Evolutionary conservation across 2,888 invertebrate species (phyloP), one percentile per base, ranked within the genome.

Genomic region (Ormyrus thymus): DNA sequence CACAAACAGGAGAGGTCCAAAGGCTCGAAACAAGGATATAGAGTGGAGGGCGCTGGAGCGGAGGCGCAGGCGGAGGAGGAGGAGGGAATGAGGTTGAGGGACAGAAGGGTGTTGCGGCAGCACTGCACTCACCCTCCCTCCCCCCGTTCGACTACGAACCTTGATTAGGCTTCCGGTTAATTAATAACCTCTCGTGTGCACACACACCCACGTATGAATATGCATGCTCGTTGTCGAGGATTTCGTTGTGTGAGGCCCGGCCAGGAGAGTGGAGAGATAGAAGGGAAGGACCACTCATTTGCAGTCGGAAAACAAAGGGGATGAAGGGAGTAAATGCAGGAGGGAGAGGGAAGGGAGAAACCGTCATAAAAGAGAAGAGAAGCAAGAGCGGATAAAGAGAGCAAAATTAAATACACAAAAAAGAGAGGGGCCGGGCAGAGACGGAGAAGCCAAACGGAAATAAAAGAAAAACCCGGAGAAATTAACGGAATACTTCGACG

Each of bases 151-250:
- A 85, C 86, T 86, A 84, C 87, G 85, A 87, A 86, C 90, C 91
- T 91, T 91, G 91, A 92, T 92, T 91, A 91, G 91, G 90, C 91
- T 91, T 91, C 91, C 91, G 91, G 91, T 91, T 91, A 91, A 92
- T 92, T 92, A 92, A 92, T 91, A 91, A 91, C 91, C 91, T 90
- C 90, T 90, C 89, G 86, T 87, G 87, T 88, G 87, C 87, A 87
- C 87, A 88, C 87, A 88, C 88, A 85, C 85, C 81, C 83, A 82
- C 84, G 84, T 86, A 89, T 89, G 89, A 89, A 89, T 89, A 89
- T 89, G 89, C 88, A 89, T 89, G 87, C 85, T 85, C 85, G 85
- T 86, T 86, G 87, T 86, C 86, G 87, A 85, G 84, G 86, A 88
- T 86, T 87, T 88, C 85, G 85, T 84, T 86, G 87, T 29, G 29